Conservation (phyloP, 2,113 vertebrate genomes). For the Malurus melanocephalus region DNA sequence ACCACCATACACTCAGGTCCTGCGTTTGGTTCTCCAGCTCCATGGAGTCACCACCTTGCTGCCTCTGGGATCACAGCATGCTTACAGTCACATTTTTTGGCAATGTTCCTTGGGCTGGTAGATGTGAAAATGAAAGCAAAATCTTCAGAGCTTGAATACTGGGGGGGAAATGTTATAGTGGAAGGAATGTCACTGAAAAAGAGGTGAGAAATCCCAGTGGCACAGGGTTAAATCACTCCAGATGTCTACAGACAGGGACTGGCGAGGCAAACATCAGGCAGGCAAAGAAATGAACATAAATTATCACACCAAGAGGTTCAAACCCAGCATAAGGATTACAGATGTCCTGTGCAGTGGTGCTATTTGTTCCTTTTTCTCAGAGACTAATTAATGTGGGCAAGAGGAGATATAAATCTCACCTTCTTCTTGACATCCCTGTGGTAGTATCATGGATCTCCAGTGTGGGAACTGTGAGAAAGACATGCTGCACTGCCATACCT, state of each 20-base stretch:
- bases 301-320: not conserved
- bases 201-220: not conserved
- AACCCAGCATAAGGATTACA: not conserved
- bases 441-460: not conserved
- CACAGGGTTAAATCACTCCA: not conserved
- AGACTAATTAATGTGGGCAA: not conserved
- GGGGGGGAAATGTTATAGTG: not conserved
- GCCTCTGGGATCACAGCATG: not conserved
- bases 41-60: not conserved
- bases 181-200: not conserved
- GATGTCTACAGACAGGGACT: not conserved
- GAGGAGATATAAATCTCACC: not conserved
- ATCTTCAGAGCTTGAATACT: not conserved
- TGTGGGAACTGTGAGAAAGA: not conserved
- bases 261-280: not conserved
- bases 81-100: not conserved
- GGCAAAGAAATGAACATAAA: not conserved
- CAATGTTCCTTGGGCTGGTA: not conserved
- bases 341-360: not conserved
- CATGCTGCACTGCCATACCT: not conserved
- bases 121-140: not conserved
- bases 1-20: not conserved
- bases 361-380: not conserved
- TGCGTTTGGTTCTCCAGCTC: not conserved
- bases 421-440: not conserved